A percentile compares a stretch with the other conserved stretches of the same genome.
phyloP scores from a whole-genome alignment of 2,888 invertebrate species.

The Chydorus sphaericus region DNA sequence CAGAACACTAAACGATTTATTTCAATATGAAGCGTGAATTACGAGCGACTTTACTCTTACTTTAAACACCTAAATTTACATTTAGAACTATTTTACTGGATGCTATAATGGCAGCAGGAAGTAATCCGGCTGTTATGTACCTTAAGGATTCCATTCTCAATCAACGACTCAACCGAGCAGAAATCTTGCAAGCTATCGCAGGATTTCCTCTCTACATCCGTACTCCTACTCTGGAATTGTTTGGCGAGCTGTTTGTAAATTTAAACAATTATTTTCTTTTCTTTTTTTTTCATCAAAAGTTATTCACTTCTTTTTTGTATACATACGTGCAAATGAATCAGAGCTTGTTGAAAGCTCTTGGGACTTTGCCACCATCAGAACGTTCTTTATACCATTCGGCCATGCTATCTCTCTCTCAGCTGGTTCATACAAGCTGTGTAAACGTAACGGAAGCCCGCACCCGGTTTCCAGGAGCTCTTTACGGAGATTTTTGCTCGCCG shows the following conservation, averaged over 20 bases:
- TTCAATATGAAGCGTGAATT: background rate
- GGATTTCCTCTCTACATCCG: constrained; percentile 8
- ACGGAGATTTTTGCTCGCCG: constrained; percentile 13
- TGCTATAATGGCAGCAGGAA: constrained; percentile 12
- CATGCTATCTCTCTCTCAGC: constrained; percentile 7
- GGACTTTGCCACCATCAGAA: background rate
- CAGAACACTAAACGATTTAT: background rate
- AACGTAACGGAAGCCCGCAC: constrained; percentile 12
- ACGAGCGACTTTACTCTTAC: no score
- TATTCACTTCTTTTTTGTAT: background rate
- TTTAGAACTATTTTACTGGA: constrained; percentile 6
- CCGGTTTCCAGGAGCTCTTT: constrained; percentile 12
- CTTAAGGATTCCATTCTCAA: constrained; percentile 8
- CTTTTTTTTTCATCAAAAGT: background rate
- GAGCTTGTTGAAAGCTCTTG: background rate
- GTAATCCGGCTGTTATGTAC: constrained; percentile 12
- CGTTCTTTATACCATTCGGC: constrained; percentile 11
- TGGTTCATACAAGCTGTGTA: constrained; percentile 13
- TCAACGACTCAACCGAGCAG: background rate
- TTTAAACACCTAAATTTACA: no score
- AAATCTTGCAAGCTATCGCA: constrained; percentile 9
- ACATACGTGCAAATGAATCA: no score
- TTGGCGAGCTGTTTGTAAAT: constrained; percentile 13
- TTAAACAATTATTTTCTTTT: background rate
- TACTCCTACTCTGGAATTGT: constrained; percentile 13